phyloP scores from a whole-genome alignment of 1,140 invertebrate genomes.

The Drosophila lini region DNA sequence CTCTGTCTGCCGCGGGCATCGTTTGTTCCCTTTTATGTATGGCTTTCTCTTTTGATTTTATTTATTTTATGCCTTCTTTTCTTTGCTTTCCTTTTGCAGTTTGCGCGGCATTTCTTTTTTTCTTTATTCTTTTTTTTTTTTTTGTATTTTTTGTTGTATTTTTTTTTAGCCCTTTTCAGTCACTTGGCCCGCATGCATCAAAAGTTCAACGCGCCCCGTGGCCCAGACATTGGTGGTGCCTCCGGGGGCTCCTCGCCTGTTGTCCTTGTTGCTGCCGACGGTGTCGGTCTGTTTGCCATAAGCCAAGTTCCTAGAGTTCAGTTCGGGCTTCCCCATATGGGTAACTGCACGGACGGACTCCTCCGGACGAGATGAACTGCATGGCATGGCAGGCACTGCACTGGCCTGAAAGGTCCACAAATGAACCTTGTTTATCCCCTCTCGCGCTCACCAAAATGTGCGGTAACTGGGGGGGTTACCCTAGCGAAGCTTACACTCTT shows the following conservation, averaged over 20 bases:
- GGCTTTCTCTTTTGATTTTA: constrained; percentile 49
- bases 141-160: not conserved
- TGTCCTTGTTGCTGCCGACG: constrained; percentile 5
- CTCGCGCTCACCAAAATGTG: not conserved
- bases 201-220: constrained; percentile 71
- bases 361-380: constrained; percentile 27
- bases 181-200: constrained; percentile 70
- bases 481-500: not conserved
- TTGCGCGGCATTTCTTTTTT: constrained; percentile 20
- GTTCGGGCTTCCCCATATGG: constrained; percentile 22
- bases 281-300: constrained; percentile 57
- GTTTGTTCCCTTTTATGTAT: constrained; percentile 26
- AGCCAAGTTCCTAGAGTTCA: constrained; percentile 23
- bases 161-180: constrained; percentile 56
- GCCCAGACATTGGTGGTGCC: constrained; percentile 59
- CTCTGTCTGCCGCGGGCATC: not conserved
- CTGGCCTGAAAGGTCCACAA: constrained; percentile 10
- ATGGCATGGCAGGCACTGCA: constrained; percentile 5
- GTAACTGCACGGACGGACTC: constrained; percentile 3
- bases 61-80: constrained; percentile 35
- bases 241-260: constrained; percentile 9
- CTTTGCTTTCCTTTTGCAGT: constrained; percentile 11
- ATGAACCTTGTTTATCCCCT: constrained; percentile 19
- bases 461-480: not conserved
- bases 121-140: not conserved